A percentile compares a stretch with the other conserved stretches of the same genome.
Evolutionary conservation across 2,888 invertebrate species (phyloP).

Genomic region (Galerucella nymphaeae): DNA sequence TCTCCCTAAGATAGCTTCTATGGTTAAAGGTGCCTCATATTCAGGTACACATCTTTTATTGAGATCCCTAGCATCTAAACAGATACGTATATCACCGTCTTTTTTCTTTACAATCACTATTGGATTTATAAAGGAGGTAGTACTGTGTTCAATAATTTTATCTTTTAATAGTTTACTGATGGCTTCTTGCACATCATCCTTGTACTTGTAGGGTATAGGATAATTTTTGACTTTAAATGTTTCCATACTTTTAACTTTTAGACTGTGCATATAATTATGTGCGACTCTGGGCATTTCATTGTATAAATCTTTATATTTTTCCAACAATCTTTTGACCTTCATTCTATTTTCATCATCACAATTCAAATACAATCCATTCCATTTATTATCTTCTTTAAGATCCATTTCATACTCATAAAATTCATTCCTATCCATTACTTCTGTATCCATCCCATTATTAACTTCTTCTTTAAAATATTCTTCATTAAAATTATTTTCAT

Average conservation of each 20-base stretch:
- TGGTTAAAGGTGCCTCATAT: constrained; percentile 3
- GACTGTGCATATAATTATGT: neutral
- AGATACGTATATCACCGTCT: neutral
- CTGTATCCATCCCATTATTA: neutral
- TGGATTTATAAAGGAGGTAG: constrained; percentile 13
- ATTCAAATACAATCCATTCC: constrained; percentile 6
- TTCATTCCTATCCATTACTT: neutral
- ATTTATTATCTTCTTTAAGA: neutral
- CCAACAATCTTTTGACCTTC: neutral
- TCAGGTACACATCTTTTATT: constrained; percentile 12
- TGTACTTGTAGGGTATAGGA: constrained; percentile 3
- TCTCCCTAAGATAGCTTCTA: neutral
- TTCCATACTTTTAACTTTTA: neutral
- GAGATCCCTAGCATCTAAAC: constrained; percentile 3
- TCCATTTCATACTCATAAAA: neutral
- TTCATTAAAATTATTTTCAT: neutral
- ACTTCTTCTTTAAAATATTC: neutral
- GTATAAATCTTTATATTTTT: constrained; percentile 10
- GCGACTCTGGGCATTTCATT: neutral
- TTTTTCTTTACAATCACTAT: constrained; percentile 6
- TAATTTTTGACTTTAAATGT: constrained; percentile 3
- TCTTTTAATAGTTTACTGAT: neutral
- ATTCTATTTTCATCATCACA: too few relatives aligned
- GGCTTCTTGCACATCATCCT: neutral
- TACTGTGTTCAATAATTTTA: constrained; percentile 10